Percentiles rank a stretch among this genome's conserved stretches.
These are phyloP conservation scores for Litoditis marina DNA, from an alignment of 2,888 invertebrate genomes.

Conservation along the genomic window DNA sequence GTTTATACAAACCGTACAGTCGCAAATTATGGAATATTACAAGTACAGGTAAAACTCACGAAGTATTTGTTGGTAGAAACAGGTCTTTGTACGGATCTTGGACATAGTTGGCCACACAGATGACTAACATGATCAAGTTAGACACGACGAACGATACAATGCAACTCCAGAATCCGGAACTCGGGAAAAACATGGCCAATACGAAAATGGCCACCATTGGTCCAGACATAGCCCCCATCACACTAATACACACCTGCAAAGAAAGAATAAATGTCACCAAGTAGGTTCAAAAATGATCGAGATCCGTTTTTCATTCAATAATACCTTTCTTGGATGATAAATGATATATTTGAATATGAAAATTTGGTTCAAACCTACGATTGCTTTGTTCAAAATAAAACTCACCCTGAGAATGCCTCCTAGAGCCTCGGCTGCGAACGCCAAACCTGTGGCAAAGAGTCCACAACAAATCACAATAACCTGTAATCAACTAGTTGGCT, in stretches of 20 bases:
- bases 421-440: slow-evolving; percentile 48
- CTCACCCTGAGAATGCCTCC: slow-evolving; percentile 47
- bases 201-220: slow-evolving; percentile 54
- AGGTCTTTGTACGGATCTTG: slow-evolving; percentile 43
- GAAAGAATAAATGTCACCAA: too few species aligned
- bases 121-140: slow-evolving; percentile 34
- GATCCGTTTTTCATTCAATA: too few species aligned
- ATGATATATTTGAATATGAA: too few species aligned
- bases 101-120: slow-evolving; percentile 42
- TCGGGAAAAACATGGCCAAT: slow-evolving; percentile 52
- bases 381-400: too few species aligned
- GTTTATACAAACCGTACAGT: background rate
- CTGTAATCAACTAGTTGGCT: too few species aligned
- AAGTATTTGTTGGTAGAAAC: slow-evolving; percentile 43
- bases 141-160: slow-evolving; percentile 48
- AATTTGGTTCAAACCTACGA: too few species aligned
- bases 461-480: slow-evolving; percentile 37
- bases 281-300: too few species aligned
- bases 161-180: slow-evolving; percentile 40
- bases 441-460: slow-evolving; percentile 35
- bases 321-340: too few species aligned
- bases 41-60: slow-evolving; percentile 19
- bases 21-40: background rate
- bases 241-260: slow-evolving; percentile 46
- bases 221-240: slow-evolving; percentile 54